Evolutionary conservation across 2,797 vertebrate genomes (phyloP).

Genomic region (Cichlasoma orientale): DNA sequence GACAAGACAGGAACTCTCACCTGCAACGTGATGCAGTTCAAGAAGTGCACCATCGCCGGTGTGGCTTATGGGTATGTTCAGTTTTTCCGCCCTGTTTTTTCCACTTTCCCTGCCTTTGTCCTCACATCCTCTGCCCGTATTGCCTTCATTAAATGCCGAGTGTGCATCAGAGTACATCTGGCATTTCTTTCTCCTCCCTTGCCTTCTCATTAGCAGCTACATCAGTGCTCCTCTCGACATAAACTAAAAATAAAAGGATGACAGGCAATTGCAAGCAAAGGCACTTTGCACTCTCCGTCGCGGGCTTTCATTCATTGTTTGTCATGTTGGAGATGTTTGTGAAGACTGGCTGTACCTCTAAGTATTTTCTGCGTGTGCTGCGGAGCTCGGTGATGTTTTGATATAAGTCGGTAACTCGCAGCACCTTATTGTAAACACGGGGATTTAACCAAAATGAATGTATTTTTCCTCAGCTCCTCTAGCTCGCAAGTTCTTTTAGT

Average conservation of each 20-base stretch:
- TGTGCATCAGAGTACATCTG: constrained; percentile 70
- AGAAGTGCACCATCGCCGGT: constrained; percentile 98
- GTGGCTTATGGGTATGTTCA: constrained; percentile 91
- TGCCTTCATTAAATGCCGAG: constrained; percentile 69
- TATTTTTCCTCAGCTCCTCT: not conserved
- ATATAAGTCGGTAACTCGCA: not conserved
- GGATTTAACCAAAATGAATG: not conserved
- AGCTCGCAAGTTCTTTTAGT: constrained; percentile 12
- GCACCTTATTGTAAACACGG: not conserved
- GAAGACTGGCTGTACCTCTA: not conserved
- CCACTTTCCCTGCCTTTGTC: not conserved
- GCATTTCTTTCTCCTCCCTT: constrained; percentile 60
- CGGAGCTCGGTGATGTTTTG: not conserved
- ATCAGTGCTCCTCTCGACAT: constrained; percentile 65
- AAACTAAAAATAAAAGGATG: constrained; percentile 75
- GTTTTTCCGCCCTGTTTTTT: constrained; percentile 1
- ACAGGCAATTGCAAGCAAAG: constrained; percentile 52
- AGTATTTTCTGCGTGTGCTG: not conserved
- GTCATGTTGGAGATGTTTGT: constrained; percentile 19
- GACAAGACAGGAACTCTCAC: constrained; percentile 99
- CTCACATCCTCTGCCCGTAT: constrained; percentile 20
- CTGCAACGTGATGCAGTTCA: constrained; percentile 99
- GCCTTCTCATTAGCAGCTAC: constrained; percentile 75
- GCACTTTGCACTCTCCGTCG: constrained; percentile 30
- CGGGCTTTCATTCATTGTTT: constrained; percentile 7